A percentile compares a stretch with the other conserved stretches of the same genome.
Conservation (phyloP, 2,113 vertebrate genomes). For the Podilymbus podiceps region DNA sequence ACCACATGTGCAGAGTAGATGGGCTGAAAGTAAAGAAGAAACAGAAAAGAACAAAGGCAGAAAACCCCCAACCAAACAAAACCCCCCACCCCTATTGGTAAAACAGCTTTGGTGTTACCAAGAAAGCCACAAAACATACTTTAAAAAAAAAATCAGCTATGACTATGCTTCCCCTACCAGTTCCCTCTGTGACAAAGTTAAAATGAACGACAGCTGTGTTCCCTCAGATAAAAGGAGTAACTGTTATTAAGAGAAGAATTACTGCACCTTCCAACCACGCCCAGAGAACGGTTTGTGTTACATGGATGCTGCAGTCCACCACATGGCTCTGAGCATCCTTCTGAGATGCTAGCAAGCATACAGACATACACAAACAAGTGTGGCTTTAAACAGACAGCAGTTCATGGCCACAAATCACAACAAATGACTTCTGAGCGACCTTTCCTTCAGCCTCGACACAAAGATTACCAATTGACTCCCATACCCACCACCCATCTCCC, state of each 20-base stretch:
- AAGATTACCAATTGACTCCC: not conserved
- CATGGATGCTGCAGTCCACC: not conserved
- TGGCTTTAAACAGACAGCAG: not conserved
- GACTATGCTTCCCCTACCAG: not conserved
- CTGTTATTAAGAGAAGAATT: not conserved
- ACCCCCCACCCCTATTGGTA: accelerated
- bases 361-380: not conserved
- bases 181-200: not conserved
- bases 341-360: not conserved
- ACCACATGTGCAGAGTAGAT: not conserved
- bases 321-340: not conserved
- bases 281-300: not conserved
- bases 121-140: not conserved
- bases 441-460: not conserved
- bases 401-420: not conserved
- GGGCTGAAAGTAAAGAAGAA: not conserved
- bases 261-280: not conserved
- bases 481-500: not conserved
- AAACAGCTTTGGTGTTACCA: not conserved
- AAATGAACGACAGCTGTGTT: not conserved
- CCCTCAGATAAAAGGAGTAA: not conserved
- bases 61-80: not conserved
- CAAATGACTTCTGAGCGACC: not conserved
- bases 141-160: not conserved
- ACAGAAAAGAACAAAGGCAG: not conserved